phyloP scores from a whole-genome alignment of 2,888 invertebrate genomes.

The Oscheius onirici region DNA sequence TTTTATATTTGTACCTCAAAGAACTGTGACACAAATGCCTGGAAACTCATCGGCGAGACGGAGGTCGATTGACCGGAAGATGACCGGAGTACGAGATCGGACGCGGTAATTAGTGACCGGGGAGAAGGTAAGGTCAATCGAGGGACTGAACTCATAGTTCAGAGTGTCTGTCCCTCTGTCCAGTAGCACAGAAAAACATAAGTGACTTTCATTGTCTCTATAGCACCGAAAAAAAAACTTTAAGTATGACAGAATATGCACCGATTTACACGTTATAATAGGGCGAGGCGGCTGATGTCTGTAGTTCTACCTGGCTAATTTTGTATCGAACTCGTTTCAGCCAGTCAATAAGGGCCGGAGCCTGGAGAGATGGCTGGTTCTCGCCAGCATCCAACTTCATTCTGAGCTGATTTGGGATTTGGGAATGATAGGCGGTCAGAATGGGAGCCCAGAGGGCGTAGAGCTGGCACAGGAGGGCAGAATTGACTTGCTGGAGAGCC shows the following conservation, averaged over 20 bases:
- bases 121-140: no score
- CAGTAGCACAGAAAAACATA: no score
- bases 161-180: no score
- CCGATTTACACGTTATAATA: constrained; percentile 77
- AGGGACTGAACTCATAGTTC: no score
- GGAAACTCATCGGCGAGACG: constrained; percentile 56
- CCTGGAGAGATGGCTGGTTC: constrained; percentile 79
- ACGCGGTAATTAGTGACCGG: no score
- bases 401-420: constrained; percentile 75
- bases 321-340: constrained; percentile 92
- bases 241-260: no score
- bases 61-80: constrained; percentile 28
- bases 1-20: constrained; percentile 64
- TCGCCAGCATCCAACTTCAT: constrained; percentile 83
- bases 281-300: constrained; percentile 89
- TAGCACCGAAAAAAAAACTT: no score
- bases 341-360: constrained; percentile 76
- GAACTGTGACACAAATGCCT: constrained; percentile 65
- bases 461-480: constrained; percentile 71
- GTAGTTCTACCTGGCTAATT: constrained; percentile 91
- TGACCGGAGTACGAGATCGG: not conserved
- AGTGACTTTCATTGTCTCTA: no score
- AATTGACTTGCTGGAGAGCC: constrained; percentile 82
- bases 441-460: constrained; percentile 94
- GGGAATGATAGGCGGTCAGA: constrained; percentile 87